phyloP scores from a whole-genome alignment of 2,113 vertebrate genomes.

The Ranitomeya imitator region DNA sequence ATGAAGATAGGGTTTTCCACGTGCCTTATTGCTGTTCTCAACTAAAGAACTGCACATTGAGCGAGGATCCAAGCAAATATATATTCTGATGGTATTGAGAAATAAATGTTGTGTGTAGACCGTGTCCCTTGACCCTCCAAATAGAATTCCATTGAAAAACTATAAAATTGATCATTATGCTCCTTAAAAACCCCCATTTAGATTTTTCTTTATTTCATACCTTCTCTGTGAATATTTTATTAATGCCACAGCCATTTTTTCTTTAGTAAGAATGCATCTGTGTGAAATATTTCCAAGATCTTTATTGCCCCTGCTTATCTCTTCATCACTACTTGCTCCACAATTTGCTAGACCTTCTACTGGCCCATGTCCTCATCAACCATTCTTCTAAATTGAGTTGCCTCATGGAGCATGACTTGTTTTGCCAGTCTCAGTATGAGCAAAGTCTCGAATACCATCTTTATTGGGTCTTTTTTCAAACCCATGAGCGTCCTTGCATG shows the following conservation, averaged over 20 bases:
- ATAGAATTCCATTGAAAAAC: neutral
- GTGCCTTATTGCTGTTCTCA: slow-evolving; percentile 4
- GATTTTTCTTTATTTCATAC: neutral
- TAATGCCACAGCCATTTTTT: too few relatives aligned
- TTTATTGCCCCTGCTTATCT: slow-evolving; percentile 23
- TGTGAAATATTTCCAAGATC: neutral
- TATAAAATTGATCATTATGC: neutral
- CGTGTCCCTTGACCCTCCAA: neutral
- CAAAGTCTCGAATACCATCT: slow-evolving; percentile 1
- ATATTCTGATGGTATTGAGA: neutral
- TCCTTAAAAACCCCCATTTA: neutral
- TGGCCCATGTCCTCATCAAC: slow-evolving; percentile 10
- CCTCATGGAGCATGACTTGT: slow-evolving; percentile 36
- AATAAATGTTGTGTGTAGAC: neutral
- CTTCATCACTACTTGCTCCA: neutral
- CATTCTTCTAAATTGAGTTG: neutral
- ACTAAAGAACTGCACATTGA: neutral
- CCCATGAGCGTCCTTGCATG: slow-evolving; percentile 19
- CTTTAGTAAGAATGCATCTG: neutral
- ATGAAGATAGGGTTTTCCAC: slow-evolving; percentile 7
- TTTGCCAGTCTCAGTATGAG: slow-evolving; percentile 5
- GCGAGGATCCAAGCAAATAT: neutral
- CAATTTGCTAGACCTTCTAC: slow-evolving; percentile 7
- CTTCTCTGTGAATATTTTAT: neutral
- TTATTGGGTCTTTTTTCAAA: neutral